Conservation (phyloP, 2,113 vertebrate genomes). For the Oncorhynchus keta region DNA sequence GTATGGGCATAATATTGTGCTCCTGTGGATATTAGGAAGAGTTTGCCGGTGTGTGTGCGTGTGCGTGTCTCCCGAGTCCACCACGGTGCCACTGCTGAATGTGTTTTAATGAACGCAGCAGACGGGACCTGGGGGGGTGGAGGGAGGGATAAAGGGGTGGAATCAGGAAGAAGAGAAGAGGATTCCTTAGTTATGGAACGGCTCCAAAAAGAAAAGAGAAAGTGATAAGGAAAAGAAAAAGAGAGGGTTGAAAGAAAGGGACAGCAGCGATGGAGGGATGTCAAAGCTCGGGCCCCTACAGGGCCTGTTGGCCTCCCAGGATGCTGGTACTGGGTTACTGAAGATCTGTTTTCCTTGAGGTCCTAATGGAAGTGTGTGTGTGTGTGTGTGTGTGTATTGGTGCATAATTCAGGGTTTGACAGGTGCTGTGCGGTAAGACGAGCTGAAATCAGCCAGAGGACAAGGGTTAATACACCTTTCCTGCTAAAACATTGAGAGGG, state of each 20-base stretch:
- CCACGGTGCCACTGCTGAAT: constrained; percentile 38
- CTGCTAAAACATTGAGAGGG: constrained; percentile 67
- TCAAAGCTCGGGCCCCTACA: constrained; percentile 26
- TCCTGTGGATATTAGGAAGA: no score
- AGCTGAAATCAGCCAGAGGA: constrained; percentile 67
- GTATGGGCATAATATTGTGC: no score
- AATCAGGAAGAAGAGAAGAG: neutral
- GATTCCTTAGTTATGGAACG: constrained; percentile 44
- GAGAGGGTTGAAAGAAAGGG: no score
- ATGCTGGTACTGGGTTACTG: neutral
- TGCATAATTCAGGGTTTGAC: constrained; percentile 50
- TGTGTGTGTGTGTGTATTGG: neutral
- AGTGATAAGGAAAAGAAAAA: constrained; percentile 14
- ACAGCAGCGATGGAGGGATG: no score
- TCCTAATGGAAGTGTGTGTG: no score
- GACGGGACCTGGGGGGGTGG: constrained; percentile 39
- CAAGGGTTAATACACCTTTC: constrained; percentile 76
- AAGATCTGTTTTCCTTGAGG: no score
- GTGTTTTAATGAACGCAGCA: constrained; percentile 63
- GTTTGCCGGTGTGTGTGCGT: neutral
- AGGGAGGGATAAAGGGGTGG: neutral
- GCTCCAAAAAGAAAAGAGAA: constrained; percentile 22
- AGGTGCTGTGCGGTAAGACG: constrained; percentile 31
- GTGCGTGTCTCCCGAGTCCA: constrained; percentile 36
- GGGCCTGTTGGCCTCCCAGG: neutral